Conservation (phyloP, 1,140 invertebrate species). For the Acyrthosiphon pisum region DNA sequence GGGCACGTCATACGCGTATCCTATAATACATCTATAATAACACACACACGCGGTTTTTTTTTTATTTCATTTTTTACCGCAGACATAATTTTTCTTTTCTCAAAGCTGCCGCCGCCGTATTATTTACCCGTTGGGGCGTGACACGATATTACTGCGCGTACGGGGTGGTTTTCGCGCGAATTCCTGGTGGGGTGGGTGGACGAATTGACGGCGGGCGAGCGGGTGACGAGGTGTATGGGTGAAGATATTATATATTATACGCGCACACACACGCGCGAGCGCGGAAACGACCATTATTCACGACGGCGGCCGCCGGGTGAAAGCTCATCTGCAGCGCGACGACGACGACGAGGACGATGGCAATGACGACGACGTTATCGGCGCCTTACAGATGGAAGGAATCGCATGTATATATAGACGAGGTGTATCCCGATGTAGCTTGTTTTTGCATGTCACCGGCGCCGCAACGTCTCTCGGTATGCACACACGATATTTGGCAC, state of each 20-base stretch:
- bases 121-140: slow-evolving; percentile 35
- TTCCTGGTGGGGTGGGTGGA: too few species aligned
- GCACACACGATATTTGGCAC: slow-evolving; percentile 4
- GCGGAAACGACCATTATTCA: slow-evolving; percentile 33
- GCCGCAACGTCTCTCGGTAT: not conserved
- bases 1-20: not conserved
- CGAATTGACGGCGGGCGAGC: not conserved
- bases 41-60: not conserved
- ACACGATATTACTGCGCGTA: not conserved
- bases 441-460: slow-evolving; percentile 25
- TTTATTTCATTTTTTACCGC: not conserved
- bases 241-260: not conserved
- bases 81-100: slow-evolving; percentile 23
- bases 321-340: not conserved
- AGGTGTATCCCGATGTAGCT: not conserved
- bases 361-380: slow-evolving; percentile 24
- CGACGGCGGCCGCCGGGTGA: not conserved
- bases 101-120: not conserved
- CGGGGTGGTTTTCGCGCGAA: not conserved
- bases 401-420: not conserved
- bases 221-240: not conserved
- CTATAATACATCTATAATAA: not conserved
- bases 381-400: slow-evolving; percentile 45
- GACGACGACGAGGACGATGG: not conserved
- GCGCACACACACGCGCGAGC: not conserved